Percentiles rank a stretch among this genome's conserved stretches.
Conservation (phyloP, 2,888 invertebrate species). For the Syrista parreyssii region DNA sequence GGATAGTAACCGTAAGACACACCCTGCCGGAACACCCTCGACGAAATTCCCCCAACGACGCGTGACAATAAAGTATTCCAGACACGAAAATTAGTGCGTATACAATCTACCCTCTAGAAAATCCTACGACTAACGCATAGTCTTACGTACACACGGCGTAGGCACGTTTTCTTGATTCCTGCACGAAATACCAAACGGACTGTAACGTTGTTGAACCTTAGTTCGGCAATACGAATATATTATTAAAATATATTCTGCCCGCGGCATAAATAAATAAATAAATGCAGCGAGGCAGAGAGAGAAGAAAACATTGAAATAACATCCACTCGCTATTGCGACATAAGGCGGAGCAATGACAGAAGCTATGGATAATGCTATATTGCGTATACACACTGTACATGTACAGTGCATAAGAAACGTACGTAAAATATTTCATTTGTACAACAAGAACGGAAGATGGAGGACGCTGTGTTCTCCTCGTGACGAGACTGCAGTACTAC, state of each 20-base stretch:
- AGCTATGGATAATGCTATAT: neutral
- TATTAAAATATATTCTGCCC: neutral
- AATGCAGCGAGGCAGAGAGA: neutral
- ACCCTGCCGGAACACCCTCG: neutral
- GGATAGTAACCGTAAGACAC: neutral
- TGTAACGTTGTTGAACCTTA: neutral
- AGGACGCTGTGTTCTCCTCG: neutral
- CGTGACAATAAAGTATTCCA: neutral
- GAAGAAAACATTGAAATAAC: neutral
- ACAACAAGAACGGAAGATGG: neutral
- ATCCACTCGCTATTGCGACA: neutral
- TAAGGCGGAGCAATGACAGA: neutral
- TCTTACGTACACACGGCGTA: neutral
- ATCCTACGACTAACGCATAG: neutral
- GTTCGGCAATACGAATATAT: neutral
- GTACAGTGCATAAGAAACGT: neutral
- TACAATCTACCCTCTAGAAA: neutral
- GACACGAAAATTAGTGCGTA: neutral
- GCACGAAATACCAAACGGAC: neutral
- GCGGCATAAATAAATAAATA: neutral
- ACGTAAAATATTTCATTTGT: neutral
- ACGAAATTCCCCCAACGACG: neutral
- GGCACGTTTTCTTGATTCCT: neutral
- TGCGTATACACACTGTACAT: neutral
- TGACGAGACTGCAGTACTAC: constrained; percentile 17